Percentiles rank a stretch among this genome's conserved stretches.
Evolutionary conservation across 2,113 vertebrate genomes (phyloP).

Genomic region (Diphyllodes magnificus): DNA sequence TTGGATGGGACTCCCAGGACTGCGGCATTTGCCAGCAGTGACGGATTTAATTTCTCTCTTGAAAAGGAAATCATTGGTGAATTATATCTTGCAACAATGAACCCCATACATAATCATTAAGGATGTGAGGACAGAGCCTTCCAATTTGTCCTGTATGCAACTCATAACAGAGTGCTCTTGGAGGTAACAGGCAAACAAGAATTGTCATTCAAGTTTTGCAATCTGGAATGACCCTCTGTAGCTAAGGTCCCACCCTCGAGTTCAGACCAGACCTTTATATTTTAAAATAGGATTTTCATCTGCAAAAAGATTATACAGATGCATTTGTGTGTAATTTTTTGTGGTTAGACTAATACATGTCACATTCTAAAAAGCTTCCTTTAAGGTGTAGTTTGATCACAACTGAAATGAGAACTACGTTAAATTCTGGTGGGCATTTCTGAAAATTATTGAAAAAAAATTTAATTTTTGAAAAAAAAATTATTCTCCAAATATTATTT

Average conservation of each 20-base stretch:
- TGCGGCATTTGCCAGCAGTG: neutral
- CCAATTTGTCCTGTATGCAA: neutral
- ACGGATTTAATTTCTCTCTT: neutral
- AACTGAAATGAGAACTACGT: neutral
- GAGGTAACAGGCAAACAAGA: neutral
- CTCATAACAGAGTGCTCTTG: neutral
- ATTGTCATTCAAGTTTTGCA: neutral
- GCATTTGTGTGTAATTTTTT: neutral
- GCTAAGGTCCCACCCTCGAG: neutral
- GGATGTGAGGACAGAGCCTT: neutral
- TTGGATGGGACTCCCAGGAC: neutral
- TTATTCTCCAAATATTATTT: neutral
- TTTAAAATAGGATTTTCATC: neutral
- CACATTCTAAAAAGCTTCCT: neutral
- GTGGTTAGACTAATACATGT: neutral
- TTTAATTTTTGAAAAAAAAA: neutral
- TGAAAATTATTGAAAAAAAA: neutral
- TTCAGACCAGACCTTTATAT: neutral
- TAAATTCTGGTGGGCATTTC: neutral
- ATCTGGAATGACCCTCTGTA: neutral
- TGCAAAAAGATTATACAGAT: neutral
- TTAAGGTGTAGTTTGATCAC: neutral
- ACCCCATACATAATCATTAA: neutral
- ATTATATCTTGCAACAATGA: neutral
- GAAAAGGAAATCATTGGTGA: neutral